Percentiles rank a stretch among this genome's conserved stretches.
Evolutionary conservation across 2,888 invertebrate genomes (phyloP).

Genomic region (Nebria salina): DNA sequence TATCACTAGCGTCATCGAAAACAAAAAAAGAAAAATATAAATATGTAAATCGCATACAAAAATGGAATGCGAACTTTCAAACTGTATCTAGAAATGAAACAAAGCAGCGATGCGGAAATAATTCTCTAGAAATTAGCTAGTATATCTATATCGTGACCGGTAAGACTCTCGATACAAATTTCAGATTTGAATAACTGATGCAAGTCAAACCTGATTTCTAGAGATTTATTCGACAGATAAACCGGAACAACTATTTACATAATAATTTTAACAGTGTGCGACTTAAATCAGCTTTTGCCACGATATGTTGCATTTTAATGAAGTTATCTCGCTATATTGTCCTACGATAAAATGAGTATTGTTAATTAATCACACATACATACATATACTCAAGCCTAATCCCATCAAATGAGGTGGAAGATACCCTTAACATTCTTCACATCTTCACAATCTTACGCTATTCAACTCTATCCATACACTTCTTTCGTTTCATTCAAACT

Average conservation of each 20-base stretch:
- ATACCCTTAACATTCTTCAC: too few relatives aligned
- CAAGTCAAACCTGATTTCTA: constrained; percentile 5
- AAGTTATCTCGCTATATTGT: too few relatives aligned
- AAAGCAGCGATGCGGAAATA: constrained; percentile 31
- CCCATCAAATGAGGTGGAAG: too few relatives aligned
- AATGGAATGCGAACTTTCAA: constrained; percentile 20
- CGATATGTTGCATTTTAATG: too few relatives aligned
- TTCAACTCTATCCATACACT: too few relatives aligned
- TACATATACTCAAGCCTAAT: too few relatives aligned
- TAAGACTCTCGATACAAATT: constrained; percentile 31
- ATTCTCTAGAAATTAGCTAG: constrained; percentile 28
- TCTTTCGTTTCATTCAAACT: too few relatives aligned
- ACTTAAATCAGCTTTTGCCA: not conserved
- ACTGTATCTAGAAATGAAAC: not conserved
- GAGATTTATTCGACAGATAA: not conserved
- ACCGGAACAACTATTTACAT: constrained; percentile 13
- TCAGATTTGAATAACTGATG: constrained; percentile 28
- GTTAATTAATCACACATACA: too few relatives aligned
- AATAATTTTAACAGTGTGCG: constrained; percentile 27
- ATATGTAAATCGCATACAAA: constrained; percentile 36
- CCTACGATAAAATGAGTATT: too few relatives aligned
- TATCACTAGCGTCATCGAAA: constrained; percentile 4
- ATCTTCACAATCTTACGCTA: too few relatives aligned
- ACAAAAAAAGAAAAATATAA: constrained; percentile 16
- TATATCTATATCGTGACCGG: not conserved